Conservation (phyloP, 2,113 vertebrate genomes). For the Harpagus bidentatus region DNA sequence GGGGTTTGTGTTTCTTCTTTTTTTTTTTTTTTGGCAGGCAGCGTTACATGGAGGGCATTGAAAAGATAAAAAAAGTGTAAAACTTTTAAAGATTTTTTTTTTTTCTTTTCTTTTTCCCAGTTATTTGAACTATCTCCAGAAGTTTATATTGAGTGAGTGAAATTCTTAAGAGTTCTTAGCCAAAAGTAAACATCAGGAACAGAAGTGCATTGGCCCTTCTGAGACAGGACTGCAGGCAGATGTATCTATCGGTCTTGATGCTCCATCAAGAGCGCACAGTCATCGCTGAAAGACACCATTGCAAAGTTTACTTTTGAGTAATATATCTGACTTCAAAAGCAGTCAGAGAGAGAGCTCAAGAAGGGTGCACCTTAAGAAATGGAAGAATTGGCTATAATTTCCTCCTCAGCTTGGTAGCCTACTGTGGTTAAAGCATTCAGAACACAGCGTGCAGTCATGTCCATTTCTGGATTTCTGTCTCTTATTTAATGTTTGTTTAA, state of each 20-base stretch:
- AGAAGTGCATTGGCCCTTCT: neutral
- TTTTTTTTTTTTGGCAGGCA: neutral
- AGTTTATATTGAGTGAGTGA: neutral
- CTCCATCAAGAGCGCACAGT: neutral
- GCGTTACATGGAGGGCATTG: neutral
- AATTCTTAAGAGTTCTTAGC: neutral
- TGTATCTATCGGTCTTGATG: neutral
- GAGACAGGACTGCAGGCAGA: neutral
- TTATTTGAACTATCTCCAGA: neutral
- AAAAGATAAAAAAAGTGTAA: neutral
- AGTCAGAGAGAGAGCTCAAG: neutral
- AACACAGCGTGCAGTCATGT: accelerated
- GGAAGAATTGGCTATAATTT: neutral
- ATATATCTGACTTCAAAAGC: neutral
- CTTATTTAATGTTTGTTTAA: neutral
- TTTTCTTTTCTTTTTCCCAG: neutral
- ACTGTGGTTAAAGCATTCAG: neutral
- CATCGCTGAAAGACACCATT: neutral
- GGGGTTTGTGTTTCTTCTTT: neutral
- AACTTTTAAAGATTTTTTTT: neutral
- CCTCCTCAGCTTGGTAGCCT: neutral
- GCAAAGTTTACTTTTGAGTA: neutral
- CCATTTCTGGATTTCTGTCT: neutral
- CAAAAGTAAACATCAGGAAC: neutral
- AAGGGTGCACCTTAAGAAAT: neutral